phyloP scores from a whole-genome alignment of 2,113 vertebrate species.

The Pygoscelis adeliae region DNA sequence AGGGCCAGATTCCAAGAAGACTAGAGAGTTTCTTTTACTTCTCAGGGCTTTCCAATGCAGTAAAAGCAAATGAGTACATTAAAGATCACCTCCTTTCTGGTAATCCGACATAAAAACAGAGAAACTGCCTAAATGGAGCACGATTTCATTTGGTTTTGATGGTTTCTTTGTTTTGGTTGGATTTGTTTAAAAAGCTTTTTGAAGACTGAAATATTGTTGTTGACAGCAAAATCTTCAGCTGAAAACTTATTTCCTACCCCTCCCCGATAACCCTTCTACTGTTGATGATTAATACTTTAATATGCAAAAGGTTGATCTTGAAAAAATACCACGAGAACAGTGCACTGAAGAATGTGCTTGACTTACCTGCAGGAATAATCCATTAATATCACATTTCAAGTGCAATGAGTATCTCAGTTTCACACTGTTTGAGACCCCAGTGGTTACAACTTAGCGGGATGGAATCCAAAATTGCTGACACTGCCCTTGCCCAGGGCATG shows the following conservation, averaged over 20 bases:
- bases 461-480: background rate
- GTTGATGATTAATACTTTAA: background rate
- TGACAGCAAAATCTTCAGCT: background rate
- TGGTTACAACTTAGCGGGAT: background rate
- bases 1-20: background rate
- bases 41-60: background rate
- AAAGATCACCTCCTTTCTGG: background rate
- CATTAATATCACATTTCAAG: background rate
- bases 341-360: background rate
- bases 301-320: background rate
- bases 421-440: background rate
- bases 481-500: background rate
- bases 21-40: background rate
- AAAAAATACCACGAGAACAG: background rate
- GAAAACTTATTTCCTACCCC: background rate
- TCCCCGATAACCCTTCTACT: background rate
- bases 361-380: background rate
- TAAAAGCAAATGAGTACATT: background rate
- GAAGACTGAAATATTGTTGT: background rate
- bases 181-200: background rate
- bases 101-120: fast-evolving
- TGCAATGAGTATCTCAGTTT: background rate
- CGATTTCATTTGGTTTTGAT: background rate
- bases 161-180: background rate
- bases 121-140: background rate